Percentiles rank a stretch among this genome's conserved stretches.
These are phyloP conservation scores for Apodemia zela DNA, from an alignment of 2,888 invertebrate genomes.

Conservation along the genomic window DNA sequence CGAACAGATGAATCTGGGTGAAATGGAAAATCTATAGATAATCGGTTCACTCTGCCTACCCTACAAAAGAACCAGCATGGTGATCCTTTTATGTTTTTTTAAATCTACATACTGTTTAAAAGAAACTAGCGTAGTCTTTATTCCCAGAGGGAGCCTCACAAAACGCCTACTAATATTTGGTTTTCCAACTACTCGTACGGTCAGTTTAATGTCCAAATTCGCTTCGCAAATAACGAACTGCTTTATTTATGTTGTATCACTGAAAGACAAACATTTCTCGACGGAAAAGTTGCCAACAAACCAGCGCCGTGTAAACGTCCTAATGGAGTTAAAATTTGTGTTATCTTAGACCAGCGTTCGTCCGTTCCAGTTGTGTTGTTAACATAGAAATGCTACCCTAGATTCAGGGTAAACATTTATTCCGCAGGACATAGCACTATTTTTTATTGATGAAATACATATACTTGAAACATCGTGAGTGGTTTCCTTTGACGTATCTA, in stretches of 20 bases:
- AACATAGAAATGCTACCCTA: neutral
- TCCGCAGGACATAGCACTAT: too few relatives aligned
- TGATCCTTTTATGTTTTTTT: too few relatives aligned
- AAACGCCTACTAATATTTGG: constrained; percentile 8
- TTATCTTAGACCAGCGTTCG: constrained; percentile 24
- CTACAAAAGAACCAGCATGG: too few relatives aligned
- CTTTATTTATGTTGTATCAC: constrained; percentile 11
- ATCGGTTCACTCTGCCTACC: too few relatives aligned
- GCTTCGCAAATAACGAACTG: constrained; percentile 2
- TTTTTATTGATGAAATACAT: too few relatives aligned
- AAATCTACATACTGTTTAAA: too few relatives aligned
- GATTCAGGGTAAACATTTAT: neutral
- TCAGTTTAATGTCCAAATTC: constrained; percentile 13
- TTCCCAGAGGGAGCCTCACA: neutral
- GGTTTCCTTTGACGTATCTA: too few relatives aligned
- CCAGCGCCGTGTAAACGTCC: constrained; percentile 31
- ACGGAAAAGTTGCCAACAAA: constrained; percentile 30
- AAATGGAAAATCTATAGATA: too few relatives aligned
- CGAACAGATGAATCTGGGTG: too few relatives aligned
- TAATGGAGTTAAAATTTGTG: constrained; percentile 31
- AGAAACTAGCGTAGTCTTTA: neutral
- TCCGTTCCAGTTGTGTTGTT: neutral
- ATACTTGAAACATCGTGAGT: too few relatives aligned
- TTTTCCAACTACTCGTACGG: neutral
- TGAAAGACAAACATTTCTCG: constrained; percentile 23